Base-by-base conservation (phyloP, 2,888 invertebrate species). In the Callosobruchus maculatus region DNA sequence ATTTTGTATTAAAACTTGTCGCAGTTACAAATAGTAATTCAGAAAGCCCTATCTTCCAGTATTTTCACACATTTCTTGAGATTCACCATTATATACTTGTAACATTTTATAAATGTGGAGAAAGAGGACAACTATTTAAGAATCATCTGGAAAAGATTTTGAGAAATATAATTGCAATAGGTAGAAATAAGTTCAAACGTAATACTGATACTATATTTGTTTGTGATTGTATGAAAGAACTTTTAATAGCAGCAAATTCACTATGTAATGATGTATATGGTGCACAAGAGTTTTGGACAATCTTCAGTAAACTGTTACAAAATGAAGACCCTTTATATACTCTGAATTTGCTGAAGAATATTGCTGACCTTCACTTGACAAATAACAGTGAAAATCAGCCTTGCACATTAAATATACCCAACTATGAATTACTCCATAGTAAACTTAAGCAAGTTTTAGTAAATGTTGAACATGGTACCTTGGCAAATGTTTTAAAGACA, bases 171-270 rank as follows among this genome's bases (percentile, higher is more conserved):
- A 75, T 84, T 22, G 71, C 71, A n/a, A 71, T 85, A 68, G 78
- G 80, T 66, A 80, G 78, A 75, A 81, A 76, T 73, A 78, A 76
- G 72, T 84, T 49, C 18, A 49, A 49, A 49, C 49, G 49, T 18
- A 31, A 74, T 72, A 72, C n/a, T 13, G 67, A 74, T 13, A 49
- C 5, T 13, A 49, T 49, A 7, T 49, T 83, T 77, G 26, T 78
- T 21, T 86, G 86, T 75, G 70, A 73, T 26, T 87, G 87, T 77
- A 71, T 83, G 3, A 81, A 82, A 75, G 76, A 80, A 13, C 77
- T 84, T 30, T 86, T 85, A 85, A 71, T 84, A n/a, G 72, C 83
- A 20, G 26, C 85, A n/a, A 82, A 84, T 71, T 67, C 80, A 20
- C 81, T 82, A 70, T 77, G 75, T 71, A 82, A 83, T 70, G 79